Base-by-base conservation (phyloP, 2,888 invertebrate genomes). In the Pilophorus perplexus region DNA sequence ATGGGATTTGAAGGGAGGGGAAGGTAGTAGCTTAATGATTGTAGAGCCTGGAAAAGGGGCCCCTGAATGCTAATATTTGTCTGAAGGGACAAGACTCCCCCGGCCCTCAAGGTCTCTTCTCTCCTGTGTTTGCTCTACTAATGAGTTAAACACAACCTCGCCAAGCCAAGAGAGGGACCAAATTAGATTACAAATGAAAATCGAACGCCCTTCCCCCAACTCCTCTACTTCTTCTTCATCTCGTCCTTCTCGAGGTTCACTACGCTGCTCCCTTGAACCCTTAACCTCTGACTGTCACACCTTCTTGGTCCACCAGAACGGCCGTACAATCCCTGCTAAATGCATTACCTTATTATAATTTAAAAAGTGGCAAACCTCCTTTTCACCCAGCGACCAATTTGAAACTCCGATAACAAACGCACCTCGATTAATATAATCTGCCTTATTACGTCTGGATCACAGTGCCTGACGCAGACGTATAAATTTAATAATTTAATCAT, bases 161-260 rank as follows among this genome's bases (percentile, higher is more conserved):
- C 68, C 68, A 66, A 68, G 68, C 62, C 62, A 46, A 62, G 62
- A n/a, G n/a, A 62, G 68, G 66, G 68, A 64, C 50, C 64, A 68
- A 68, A 68, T 68, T 68, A 68, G 68, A 68, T 68, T 68, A 68
- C 66, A 68, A 66, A 68, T 66, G 68, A 68, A 68, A 68, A 68
- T 68, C 68, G 68, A 68, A 68, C 62, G 54, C 48, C 59, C 62
- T 33, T 46, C 64, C 44, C 28, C 52, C 14, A 10, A 12, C 62
- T 46, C n/a, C 5, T 18, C 52, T 23, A 14, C 18, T 33, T 20
- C 62, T 48, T 48, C 23, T 48, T 28, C n/a, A n/a, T 25, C 48
- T n/a, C 28, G 38, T 28, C 46, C 20, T 22, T 20, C 62, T 28
- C 23, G 42, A 42, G 42, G 27, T 42, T 55, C 22, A 55, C 28